phyloP scores from a whole-genome alignment of 1,140 invertebrate species.

The Drosophila sproati region DNA sequence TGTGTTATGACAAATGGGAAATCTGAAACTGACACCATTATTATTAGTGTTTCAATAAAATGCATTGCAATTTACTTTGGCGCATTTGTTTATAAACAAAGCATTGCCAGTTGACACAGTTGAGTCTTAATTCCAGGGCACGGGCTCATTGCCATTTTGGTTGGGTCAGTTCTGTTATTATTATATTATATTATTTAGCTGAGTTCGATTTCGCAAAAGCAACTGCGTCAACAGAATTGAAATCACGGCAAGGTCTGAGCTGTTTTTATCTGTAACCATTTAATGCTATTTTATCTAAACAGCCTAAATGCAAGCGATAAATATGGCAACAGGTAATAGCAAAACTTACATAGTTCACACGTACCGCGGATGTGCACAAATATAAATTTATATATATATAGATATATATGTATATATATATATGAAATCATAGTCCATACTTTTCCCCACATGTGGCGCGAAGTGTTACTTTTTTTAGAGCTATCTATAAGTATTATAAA shows the following conservation, averaged over 20 bases:
- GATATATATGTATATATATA: background rate
- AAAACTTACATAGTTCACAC: conserved; percentile 5
- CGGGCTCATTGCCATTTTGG: conserved; percentile 46
- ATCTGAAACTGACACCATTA: conserved; percentile 38
- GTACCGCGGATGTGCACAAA: background rate
- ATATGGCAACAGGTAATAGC: conserved; percentile 23
- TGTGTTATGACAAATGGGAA: conserved; percentile 15
- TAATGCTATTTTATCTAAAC: conserved; percentile 26
- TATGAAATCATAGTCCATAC: background rate
- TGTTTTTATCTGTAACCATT: conserved; percentile 26
- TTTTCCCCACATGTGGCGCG: background rate
- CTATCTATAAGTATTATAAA: conserved; percentile 4
- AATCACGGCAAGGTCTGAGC: conserved; percentile 49
- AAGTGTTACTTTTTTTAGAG: background rate
- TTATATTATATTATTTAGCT: conserved; percentile 16
- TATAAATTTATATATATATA: background rate
- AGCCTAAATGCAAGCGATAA: conserved; percentile 4
- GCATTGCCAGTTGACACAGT: conserved; percentile 42
- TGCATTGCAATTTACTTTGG: conserved; percentile 18
- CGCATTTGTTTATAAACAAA: conserved; percentile 51
- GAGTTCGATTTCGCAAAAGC: conserved; percentile 10
- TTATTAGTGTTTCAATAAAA: conserved; percentile 7
- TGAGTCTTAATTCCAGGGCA: conserved; percentile 39
- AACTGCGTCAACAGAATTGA: conserved; percentile 46
- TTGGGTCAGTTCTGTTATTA: conserved; percentile 49